Evolutionary conservation across 2,888 invertebrate genomes (phyloP), one percentile per base, ranked within the genome.

Genomic region (Ochropleura leucogaster): DNA sequence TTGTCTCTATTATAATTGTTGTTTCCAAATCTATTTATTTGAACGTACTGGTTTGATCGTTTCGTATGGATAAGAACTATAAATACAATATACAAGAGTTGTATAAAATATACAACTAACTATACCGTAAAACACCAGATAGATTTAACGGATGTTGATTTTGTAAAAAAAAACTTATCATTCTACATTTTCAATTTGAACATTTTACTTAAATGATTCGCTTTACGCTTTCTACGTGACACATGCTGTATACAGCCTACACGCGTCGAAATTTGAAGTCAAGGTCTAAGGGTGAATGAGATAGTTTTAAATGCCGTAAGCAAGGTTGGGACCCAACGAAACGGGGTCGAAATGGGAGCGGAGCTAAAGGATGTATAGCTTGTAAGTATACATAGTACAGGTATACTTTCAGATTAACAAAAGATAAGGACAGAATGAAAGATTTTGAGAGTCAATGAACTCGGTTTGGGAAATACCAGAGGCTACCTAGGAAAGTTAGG

Each of bases 281-380:
- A 79, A 69, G 80, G 65, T 40, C 64, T 14, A n/a, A 62, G 68
- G 49, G 16, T 49, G 20, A 55, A 49, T 40, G 60, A 55, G 53
- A 74, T 79, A 79, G 80, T 80, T 79, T 74, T 74, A 66, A 79
- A 79, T 79, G 49, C 60, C 47, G 8, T 66, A 65, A 73, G 59
- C 18, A 44, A 79, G 30, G 47, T 64, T 53, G 47, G 47, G 53
- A 18, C 63, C 79, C 46, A 12, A 49, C 40, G 20, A 60, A 65
- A 79, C 59, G 57, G 30, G 68, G 49, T 60, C 55, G 44, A 20
- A 79, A 49, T 65, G 47, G 47, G 53, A 44, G 40, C 53, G 59
- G 47, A 12, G 64, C 64, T 73, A 79, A 79, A 12, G 57, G 53
- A 40, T 20, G 30, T 47, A 40, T 47, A 55, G 63, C 44, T 62